A percentile compares a stretch with the other conserved stretches of the same genome.
These are phyloP conservation scores for Anisognathus igniventris DNA, from an alignment of 2,797 vertebrate genomes.

Conservation along the genomic window DNA sequence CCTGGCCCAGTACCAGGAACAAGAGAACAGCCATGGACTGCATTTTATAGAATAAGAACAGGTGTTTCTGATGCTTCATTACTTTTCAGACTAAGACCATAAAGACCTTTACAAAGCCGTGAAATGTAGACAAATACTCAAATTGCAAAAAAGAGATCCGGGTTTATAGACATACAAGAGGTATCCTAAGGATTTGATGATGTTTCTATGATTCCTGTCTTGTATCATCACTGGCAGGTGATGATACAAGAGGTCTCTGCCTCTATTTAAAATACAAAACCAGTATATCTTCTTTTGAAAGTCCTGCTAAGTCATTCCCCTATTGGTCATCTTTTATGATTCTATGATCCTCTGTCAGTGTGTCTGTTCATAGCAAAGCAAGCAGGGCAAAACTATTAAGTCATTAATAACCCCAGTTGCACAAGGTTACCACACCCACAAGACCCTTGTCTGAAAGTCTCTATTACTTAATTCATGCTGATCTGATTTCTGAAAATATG, in stretches of 20 bases:
- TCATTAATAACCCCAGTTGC: not conserved
- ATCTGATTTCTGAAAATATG: not conserved
- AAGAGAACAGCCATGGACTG: not conserved
- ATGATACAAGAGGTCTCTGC: not conserved
- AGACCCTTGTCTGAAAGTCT: not conserved
- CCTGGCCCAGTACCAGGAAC: slow-evolving; percentile 22
- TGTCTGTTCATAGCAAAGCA: not conserved
- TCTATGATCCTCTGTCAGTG: not conserved
- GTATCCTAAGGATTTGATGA: not conserved
- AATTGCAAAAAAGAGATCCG: not conserved
- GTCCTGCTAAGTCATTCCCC: not conserved
- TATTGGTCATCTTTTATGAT: not conserved
- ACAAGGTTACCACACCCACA: not conserved
- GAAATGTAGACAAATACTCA: not conserved
- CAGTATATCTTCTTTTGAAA: not conserved
- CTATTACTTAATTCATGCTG: not conserved
- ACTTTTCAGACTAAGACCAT: not conserved
- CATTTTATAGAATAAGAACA: not conserved
- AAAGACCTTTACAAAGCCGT: not conserved
- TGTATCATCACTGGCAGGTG: not conserved
- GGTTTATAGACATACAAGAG: not conserved
- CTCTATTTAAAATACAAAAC: not conserved
- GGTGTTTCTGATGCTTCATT: not conserved
- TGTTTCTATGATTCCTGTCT: not conserved
- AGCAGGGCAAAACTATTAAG: not conserved